A percentile compares a stretch with the other conserved stretches of the same genome.
These are phyloP conservation scores for Melanotaenia boesemani DNA, from an alignment of 2,797 vertebrate genomes.

Conservation along the genomic window DNA sequence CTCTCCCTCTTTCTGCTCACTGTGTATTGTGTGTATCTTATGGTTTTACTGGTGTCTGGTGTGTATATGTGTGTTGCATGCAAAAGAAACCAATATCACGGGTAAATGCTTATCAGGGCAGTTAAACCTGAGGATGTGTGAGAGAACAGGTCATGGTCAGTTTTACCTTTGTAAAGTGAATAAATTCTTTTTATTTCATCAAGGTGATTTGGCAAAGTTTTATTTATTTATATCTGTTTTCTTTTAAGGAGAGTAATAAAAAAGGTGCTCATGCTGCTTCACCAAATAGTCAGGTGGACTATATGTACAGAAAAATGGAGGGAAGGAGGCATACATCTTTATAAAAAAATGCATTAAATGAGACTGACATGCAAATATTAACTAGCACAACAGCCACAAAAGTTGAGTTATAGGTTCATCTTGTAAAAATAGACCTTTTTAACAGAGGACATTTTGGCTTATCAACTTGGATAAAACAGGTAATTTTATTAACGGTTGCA, in stretches of 20 bases:
- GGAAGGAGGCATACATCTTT: background rate
- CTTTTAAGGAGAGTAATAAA: background rate
- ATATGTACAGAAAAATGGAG: slow-evolving; percentile 12
- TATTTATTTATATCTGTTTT: slow-evolving; percentile 35
- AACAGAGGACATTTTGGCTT: background rate
- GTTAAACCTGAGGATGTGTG: slow-evolving; percentile 83
- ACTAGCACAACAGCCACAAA: slow-evolving; percentile 4
- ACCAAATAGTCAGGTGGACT: slow-evolving; percentile 4
- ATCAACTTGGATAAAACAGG: background rate
- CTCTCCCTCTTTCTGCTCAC: slow-evolving; percentile 86
- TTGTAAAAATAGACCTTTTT: slow-evolving; percentile 12
- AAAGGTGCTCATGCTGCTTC: slow-evolving; percentile 19
- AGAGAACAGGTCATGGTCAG: slow-evolving; percentile 87
- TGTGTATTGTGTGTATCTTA: slow-evolving; percentile 86
- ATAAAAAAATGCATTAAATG: slow-evolving; percentile 24
- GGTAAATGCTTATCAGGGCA: slow-evolving; percentile 79
- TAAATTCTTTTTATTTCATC: slow-evolving; percentile 95
- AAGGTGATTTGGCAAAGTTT: slow-evolving; percentile 63
- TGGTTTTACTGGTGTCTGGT: slow-evolving; percentile 80
- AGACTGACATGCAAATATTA: slow-evolving; percentile 48
- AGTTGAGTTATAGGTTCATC: slow-evolving; percentile 15
- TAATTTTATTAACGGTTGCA: background rate
- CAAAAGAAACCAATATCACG: slow-evolving; percentile 63
- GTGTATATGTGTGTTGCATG: slow-evolving; percentile 49
- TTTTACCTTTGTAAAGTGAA: slow-evolving; percentile 94